These are phyloP conservation scores for Pycnonotus jocosus DNA, from an alignment of 2,113 vertebrate genomes.

Conservation along the genomic window DNA sequence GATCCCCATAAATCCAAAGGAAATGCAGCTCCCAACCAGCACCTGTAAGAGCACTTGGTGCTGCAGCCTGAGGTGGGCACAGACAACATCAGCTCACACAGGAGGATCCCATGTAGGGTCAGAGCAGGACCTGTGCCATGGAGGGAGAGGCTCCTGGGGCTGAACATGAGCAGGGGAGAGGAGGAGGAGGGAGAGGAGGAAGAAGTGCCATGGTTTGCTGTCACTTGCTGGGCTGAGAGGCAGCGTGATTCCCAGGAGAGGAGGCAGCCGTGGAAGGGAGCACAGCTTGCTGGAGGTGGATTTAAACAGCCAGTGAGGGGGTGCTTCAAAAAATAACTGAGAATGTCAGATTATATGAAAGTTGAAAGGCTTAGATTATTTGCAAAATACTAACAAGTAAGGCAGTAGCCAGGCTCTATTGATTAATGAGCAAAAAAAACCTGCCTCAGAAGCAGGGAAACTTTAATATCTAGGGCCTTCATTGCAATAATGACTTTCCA, in stretches of 20 bases:
- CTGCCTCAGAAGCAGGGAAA: not conserved
- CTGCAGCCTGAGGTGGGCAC: not conserved
- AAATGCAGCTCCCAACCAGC: not conserved
- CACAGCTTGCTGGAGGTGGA: slow-evolving; percentile 29
- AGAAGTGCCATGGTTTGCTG: not conserved
- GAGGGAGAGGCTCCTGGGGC: not conserved
- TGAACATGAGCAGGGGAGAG: not conserved
- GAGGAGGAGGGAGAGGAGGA: not conserved
- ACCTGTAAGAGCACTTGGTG: accelerated
- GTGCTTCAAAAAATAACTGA: not conserved
- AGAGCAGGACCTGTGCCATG: not conserved
- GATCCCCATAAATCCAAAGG: not conserved
- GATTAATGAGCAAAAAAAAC: not conserved
- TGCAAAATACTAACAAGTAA: not conserved
- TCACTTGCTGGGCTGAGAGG: not conserved
- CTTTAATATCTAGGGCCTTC: not conserved
- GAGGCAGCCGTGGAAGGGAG: not conserved
- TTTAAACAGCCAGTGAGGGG: not conserved
- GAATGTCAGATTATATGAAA: not conserved
- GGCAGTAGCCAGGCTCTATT: not conserved
- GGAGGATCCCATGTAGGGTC: too few relatives aligned
- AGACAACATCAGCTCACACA: not conserved
- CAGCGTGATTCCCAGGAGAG: not conserved
- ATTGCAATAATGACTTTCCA: not conserved
- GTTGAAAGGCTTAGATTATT: not conserved